Percentiles rank a stretch among this genome's conserved stretches.
phyloP scores from a whole-genome alignment of 2,113 vertebrate species.

The Calonectris borealis region DNA sequence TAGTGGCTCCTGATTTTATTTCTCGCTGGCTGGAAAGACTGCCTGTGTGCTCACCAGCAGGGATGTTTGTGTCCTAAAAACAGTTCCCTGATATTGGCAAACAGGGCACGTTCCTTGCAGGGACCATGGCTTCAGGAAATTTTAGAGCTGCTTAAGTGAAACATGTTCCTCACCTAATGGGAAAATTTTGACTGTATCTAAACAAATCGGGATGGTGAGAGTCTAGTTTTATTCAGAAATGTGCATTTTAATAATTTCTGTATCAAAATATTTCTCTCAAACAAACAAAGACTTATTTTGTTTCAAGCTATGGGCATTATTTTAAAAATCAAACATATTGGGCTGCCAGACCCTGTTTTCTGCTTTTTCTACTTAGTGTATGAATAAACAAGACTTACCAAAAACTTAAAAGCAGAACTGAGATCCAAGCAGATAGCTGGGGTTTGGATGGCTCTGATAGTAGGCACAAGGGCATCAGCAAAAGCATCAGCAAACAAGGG shows the following conservation, averaged over 20 bases:
- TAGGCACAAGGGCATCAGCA: not conserved
- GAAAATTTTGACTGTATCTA: not conserved
- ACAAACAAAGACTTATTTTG: not conserved
- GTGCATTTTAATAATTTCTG: not conserved
- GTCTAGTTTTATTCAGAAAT: not conserved
- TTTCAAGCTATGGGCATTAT: not conserved
- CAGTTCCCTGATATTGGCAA: not conserved
- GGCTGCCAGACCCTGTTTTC: not conserved
- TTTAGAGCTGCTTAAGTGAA: not conserved
- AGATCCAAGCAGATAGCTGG: not conserved
- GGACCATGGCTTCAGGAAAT: not conserved
- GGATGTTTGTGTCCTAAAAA: not conserved
- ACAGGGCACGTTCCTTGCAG: not conserved
- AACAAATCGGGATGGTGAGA: not conserved
- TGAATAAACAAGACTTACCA: not conserved
- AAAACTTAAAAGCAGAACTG: not conserved
- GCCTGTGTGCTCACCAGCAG: not conserved
- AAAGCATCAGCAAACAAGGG: not conserved
- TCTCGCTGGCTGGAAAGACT: not conserved
- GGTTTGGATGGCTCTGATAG: not conserved
- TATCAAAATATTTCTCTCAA: not conserved
- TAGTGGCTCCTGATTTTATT: not conserved
- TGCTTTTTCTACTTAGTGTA: not conserved
- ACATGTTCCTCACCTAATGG: not conserved
- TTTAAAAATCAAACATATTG: not conserved